Conservation (phyloP, 2,888 invertebrate genomes). For the Thalpophila matura region DNA sequence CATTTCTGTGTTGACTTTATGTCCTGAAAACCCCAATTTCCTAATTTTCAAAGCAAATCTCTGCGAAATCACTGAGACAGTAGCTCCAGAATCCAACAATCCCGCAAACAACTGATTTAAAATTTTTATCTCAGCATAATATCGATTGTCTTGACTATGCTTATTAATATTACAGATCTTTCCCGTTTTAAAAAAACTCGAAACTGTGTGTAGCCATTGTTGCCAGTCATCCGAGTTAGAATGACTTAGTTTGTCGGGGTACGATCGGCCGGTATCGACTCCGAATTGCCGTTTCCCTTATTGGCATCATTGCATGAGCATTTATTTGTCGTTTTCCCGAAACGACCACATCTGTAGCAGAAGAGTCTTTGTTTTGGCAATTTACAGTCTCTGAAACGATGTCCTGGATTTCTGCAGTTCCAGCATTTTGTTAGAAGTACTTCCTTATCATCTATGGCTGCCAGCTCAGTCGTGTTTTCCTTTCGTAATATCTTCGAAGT, state of each 20-base stretch:
- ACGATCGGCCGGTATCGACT: conserved; percentile 19
- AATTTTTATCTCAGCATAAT: conserved; percentile 5
- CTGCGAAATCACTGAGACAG: conserved; percentile 6
- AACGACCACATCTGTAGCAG: conserved; percentile 17
- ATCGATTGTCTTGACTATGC: neutral
- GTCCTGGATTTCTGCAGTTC: conserved; percentile 11
- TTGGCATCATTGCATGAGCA: conserved; percentile 1
- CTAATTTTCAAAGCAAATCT: neutral
- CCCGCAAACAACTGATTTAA: conserved; percentile 14
- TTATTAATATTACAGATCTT: conserved; percentile 6
- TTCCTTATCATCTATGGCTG: neutral
- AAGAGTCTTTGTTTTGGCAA: conserved; percentile 10
- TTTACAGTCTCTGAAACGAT: conserved; percentile 13
- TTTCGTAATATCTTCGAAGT: too few species aligned
- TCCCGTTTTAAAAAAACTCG: conserved; percentile 8
- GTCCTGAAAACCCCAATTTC: too few species aligned
- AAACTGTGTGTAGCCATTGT: conserved; percentile 6
- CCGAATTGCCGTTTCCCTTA: conserved; percentile 18
- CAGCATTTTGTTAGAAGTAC: conserved; percentile 4
- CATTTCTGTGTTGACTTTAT: conserved; percentile 10
- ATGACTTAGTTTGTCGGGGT: conserved; percentile 5
- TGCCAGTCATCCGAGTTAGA: conserved; percentile 6
- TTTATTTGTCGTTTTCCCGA: conserved; percentile 16
- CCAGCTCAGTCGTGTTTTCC: too few species aligned
- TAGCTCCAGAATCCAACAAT: conserved; percentile 15